Conservation (phyloP, 2,888 invertebrate species). For the Paralinhomoeus sp. region DNA sequence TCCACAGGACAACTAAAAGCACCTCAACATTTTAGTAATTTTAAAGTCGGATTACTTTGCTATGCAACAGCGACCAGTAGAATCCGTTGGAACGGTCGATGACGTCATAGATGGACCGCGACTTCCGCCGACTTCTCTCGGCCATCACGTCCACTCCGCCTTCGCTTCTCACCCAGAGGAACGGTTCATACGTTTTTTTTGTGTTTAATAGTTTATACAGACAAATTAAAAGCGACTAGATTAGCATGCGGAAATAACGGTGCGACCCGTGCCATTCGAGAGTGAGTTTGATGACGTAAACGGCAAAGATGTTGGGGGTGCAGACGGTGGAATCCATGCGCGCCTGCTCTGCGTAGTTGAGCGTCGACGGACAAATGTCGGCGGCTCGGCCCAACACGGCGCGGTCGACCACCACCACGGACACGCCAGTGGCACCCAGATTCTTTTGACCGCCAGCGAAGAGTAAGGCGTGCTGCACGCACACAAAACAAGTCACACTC, state of each 20-base stretch:
- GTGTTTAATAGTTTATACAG: no score
- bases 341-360: conserved; percentile 59
- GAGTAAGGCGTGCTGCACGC: conserved; percentile 59
- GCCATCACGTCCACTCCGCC: conserved; percentile 69
- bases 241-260: no score
- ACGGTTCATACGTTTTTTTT: no score
- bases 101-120: conserved; percentile 50
- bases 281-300: conserved; percentile 72
- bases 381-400: conserved; percentile 50
- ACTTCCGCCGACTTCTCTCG: conserved; percentile 40
- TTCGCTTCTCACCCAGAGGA: conserved; percentile 63
- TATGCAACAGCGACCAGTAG: conserved; percentile 32
- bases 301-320: conserved; percentile 84
- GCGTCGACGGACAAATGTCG: conserved; percentile 48
- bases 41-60: no score
- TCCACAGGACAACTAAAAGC: conserved; percentile 24
- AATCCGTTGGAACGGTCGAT: conserved; percentile 65
- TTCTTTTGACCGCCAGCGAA: conserved; percentile 96
- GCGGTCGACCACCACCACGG: conserved; percentile 68
- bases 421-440: conserved; percentile 78
- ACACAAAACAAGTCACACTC: no score
- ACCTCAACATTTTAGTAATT: not conserved
- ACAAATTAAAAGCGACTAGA: no score
- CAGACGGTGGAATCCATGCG: conserved; percentile 75
- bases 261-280: conserved; percentile 68